phyloP scores from a whole-genome alignment of 2,888 invertebrate species.

The Globia sparganii region DNA sequence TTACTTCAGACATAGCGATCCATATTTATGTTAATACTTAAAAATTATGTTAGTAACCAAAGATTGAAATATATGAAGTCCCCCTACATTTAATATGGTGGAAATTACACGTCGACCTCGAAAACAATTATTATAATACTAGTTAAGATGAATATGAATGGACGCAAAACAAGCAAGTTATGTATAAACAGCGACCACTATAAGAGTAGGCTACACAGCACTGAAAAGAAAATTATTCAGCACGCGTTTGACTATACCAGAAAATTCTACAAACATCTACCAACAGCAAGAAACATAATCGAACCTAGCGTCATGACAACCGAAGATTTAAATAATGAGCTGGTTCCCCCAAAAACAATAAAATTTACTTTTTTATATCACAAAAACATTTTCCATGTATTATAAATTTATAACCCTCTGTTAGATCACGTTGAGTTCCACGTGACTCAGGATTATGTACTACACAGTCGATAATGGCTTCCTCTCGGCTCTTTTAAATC shows the following conservation, averaged over 20 bases:
- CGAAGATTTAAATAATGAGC: slow-evolving; percentile 29
- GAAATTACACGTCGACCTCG: no score
- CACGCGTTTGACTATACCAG: background rate
- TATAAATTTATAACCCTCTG: slow-evolving; percentile 26
- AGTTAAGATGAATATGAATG: no score
- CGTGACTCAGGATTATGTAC: slow-evolving; percentile 74
- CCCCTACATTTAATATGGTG: no score
- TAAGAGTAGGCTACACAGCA: background rate
- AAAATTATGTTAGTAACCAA: no score
- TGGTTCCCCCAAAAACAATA: slow-evolving; percentile 47
- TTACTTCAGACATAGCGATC: no score
- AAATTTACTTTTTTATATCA: slow-evolving; percentile 56
- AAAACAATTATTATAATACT: no score
- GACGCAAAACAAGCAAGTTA: no score
- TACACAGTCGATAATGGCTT: slow-evolving; percentile 70
- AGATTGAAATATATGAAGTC: no score
- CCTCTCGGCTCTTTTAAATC: slow-evolving; percentile 71
- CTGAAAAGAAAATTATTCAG: background rate
- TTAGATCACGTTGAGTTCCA: slow-evolving; percentile 71
- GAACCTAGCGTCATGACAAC: background rate
- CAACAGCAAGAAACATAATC: slow-evolving; percentile 7
- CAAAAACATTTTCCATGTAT: slow-evolving; percentile 37
- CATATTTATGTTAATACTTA: no score
- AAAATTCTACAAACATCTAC: background rate
- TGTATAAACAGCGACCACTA: no score